Evolutionary conservation across 2,888 invertebrate genomes (phyloP), one percentile per base, ranked within the genome.

Genomic region (Heliconius hortense): DNA sequence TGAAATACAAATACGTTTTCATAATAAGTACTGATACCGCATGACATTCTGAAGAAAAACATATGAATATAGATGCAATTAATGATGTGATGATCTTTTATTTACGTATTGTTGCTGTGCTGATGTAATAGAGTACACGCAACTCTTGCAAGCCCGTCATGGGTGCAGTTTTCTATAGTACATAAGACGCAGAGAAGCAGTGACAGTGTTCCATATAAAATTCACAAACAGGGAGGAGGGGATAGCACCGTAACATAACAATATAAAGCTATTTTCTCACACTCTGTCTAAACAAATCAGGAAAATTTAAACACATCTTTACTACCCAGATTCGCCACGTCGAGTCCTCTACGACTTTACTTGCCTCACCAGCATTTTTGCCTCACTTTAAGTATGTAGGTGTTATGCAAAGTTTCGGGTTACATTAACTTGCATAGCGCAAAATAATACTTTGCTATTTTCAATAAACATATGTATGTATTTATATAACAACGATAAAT

Each of bases 1-100:
- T 70, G 48, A 56, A 68, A 60, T 72, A 28, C 8, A 74, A 74
- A 43, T 56, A 39, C 48, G 56, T 67, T 68, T 48, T 60, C 15
- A 26, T 56, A 56, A 39, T 21, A 18, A 43, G 26, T 35, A 63
- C 10, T 15, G 59, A 73, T 43, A 59, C 35, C 35, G 31, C 28
- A 53, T n/a, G 8, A 31, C 11, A 26, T 28, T 13, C 3, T 26
- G n/a, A 1, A 53, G 28, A 31, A 53, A 31, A 31, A 53, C 64
- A 1, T 64, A 64, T 13, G n/a, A 26, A 28, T 28, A 18, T 21
- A 67, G 21, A 26, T 15, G 26, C 2, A 28, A 35, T 3, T 10
- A 35, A 35, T 35, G n/a, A 24, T 66, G 39, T 64, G 13, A 35
- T 39, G 24, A 64, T 10, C 10, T 10, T 64, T 10, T 24, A 10